Conservation (phyloP, 2,797 vertebrate species). For the Characodon lateralis region DNA sequence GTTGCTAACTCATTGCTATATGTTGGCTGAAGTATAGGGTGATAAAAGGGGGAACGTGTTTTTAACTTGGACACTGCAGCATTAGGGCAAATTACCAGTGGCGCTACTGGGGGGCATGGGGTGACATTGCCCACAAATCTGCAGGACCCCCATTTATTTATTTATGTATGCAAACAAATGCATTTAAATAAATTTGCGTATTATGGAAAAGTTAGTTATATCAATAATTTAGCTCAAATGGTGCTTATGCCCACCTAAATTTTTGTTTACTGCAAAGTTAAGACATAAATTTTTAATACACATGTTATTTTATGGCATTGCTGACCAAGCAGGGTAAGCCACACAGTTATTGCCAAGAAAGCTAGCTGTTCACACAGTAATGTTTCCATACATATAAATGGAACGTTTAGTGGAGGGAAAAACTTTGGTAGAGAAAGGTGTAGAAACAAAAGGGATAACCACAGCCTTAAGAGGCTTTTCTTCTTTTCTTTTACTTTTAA, state of each 20-base stretch:
- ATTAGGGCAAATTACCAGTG: slow-evolving; percentile 3
- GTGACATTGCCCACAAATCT: not conserved
- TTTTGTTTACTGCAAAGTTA: not conserved
- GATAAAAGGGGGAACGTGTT: slow-evolving; percentile 37
- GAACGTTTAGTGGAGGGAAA: not conserved
- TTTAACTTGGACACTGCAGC: slow-evolving; percentile 43
- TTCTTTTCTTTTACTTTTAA: not conserved
- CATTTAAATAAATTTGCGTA: not conserved
- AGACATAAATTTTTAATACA: not conserved
- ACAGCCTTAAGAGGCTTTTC: not conserved
- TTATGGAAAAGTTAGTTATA: not conserved
- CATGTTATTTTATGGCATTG: not conserved
- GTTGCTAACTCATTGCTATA: slow-evolving; percentile 7
- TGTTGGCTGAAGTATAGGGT: slow-evolving; percentile 9
- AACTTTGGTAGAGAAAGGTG: not conserved
- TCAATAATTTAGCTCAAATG: not conserved
- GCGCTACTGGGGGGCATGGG: not conserved
- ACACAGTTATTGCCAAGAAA: not conserved
- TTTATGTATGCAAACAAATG: not conserved
- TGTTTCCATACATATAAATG: not conserved
- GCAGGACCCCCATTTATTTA: not conserved
- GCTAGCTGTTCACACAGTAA: too few relatives aligned
- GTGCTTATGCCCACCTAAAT: not conserved
- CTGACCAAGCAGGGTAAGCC: too few relatives aligned
- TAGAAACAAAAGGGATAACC: not conserved